Base-by-base conservation (phyloP, 2,888 invertebrate genomes). In the Tridacna gigas region DNA sequence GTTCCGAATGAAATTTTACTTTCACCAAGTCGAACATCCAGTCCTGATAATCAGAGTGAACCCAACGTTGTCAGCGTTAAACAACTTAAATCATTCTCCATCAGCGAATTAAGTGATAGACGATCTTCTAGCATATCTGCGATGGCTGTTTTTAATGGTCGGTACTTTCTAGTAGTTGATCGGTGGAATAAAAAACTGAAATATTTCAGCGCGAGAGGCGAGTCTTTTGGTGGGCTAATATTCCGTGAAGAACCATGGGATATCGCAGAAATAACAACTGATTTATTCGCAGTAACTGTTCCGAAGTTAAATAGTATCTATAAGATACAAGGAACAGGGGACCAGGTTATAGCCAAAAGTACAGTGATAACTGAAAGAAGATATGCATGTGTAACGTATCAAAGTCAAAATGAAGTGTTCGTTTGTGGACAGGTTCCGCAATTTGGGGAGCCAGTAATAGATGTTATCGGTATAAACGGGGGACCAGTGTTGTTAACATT, bases 361-460 rank as follows among this genome's bases (percentile, higher is more conserved):
- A 82, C 82, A 5, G 65, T 88, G 11, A 37, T 75, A n/a, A 88
- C 88, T 3, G 66, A 61, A 12, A 78, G 86, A 18, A 77, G 73
- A 45, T 88, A 88, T 67, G 85, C 86, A 13, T 88, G 83, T 63
- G 37, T 88, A 1, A 77, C 82, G 2, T 88, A 79, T 51, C 80
- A 77, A 51, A 78, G 69, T 51, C 45, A 65, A 9, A 82, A 69
- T 28, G 77, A 84, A 60, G 45, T 73, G 48, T 86, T 88, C 22
- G 83, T 90, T 28, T 89, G 90, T 61, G 88, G 90, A 13, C 86
- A 88, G 65, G 88, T 88, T 26, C 87, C 86, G 0, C 90, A 89
- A 25, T 89, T 86, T 74, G 89, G 88, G 18, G 78, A 80, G 48
- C 89, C 90, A 5, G 77, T 88, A 12, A 80, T 90, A 13, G 89